phyloP scores from a whole-genome alignment of 53 echinoderm and acorn worm genomes.

The Zoroaster sp. region DNA sequence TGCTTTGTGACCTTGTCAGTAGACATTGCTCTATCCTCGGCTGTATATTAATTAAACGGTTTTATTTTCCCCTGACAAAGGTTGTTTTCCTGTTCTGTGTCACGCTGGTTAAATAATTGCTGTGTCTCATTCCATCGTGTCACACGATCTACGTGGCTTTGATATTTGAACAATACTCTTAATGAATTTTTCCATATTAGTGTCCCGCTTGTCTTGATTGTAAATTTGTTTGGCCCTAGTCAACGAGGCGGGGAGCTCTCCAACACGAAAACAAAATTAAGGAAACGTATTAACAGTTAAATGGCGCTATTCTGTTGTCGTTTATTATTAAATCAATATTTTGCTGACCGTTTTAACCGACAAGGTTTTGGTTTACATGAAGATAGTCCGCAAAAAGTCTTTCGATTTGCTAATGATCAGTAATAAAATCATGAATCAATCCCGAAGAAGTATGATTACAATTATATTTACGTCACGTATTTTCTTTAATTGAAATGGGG shows the following conservation, averaged over 20 bases:
- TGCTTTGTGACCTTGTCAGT: constrained; percentile 19
- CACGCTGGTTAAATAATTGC: constrained; percentile 54
- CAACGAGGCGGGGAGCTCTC: neutral
- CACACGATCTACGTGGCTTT: constrained; percentile 33
- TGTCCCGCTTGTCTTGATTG: neutral
- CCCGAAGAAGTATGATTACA: too few relatives aligned
- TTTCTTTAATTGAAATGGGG: too few relatives aligned
- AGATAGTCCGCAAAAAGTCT: too few relatives aligned
- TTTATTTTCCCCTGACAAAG: constrained; percentile 3
- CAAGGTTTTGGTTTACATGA: neutral
- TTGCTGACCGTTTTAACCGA: neutral
- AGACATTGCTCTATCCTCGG: constrained; percentile 1
- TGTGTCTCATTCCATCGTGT: neutral
- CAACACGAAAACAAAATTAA: neutral
- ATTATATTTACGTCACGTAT: too few relatives aligned
- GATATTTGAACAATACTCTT: constrained; percentile 47
- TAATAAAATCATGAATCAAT: too few relatives aligned
- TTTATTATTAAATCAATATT: constrained; percentile 5
- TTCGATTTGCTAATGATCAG: too few relatives aligned
- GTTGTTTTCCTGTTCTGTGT: neutral
- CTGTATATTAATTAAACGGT: constrained; percentile 48
- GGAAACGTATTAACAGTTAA: constrained; percentile 28
- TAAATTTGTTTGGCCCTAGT: neutral
- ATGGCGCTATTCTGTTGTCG: neutral
- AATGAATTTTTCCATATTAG: constrained; percentile 12